phyloP scores from a whole-genome alignment of 1,140 invertebrate species.

The Drosophila tristis region DNA sequence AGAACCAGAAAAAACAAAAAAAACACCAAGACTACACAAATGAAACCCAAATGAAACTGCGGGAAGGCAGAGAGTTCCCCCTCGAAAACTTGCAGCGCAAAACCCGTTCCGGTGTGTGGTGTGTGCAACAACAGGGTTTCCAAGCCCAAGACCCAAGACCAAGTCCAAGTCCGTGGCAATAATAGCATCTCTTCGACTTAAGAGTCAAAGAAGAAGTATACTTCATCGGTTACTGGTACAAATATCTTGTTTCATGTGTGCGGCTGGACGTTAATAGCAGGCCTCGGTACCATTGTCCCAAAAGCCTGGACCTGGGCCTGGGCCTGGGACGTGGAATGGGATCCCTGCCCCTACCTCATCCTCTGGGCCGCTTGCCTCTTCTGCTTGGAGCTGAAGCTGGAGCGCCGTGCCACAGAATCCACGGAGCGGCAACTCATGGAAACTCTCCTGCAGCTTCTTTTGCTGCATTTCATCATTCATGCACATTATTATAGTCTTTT shows the following conservation, averaged over 20 bases:
- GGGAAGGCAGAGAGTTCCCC: constrained; percentile 61
- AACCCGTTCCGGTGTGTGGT: constrained; percentile 44
- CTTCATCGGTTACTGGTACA: constrained; percentile 72
- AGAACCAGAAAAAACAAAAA: constrained; percentile 30
- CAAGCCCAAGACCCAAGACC: constrained; percentile 10
- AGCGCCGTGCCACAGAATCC: constrained; percentile 35
- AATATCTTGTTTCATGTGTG: constrained; percentile 84
- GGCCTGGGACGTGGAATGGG: too few relatives aligned
- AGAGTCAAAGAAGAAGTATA: constrained; percentile 57
- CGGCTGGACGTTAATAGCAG: constrained; percentile 81
- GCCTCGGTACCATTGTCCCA: constrained; percentile 42
- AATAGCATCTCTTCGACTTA: constrained; percentile 56
- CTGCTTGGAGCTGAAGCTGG: constrained; percentile 32
- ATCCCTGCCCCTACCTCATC: not conserved
- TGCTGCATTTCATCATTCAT: constrained; percentile 81
- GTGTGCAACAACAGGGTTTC: constrained; percentile 27
- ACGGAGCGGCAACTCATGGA: constrained; percentile 24
- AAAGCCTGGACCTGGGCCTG: constrained; percentile 25
- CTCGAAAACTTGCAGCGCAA: constrained; percentile 41
- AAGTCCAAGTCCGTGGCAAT: constrained; percentile 37
- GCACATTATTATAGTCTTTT: constrained; percentile 66
- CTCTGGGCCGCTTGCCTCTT: constrained; percentile 48
- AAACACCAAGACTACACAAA: constrained; percentile 47
- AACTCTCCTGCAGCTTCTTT: constrained; percentile 60
- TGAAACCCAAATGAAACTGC: constrained; percentile 57